Evolutionary conservation across 2,888 invertebrate genomes (phyloP).

Genomic region (Hipparchia sbordonii): DNA sequence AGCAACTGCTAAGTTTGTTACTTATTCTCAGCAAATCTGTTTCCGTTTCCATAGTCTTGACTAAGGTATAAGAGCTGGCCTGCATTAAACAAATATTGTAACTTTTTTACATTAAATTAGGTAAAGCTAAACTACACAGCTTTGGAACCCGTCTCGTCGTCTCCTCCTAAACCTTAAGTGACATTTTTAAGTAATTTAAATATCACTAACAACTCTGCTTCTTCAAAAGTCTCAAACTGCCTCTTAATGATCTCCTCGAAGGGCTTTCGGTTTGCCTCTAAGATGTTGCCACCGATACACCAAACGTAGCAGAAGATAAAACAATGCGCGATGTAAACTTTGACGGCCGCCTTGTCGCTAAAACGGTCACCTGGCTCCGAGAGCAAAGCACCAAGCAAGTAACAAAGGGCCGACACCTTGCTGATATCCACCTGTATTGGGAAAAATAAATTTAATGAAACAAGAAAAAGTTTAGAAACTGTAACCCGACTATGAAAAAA

Average conservation of each 20-base stretch:
- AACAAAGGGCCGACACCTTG: slow-evolving; percentile 90
- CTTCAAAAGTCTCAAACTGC: slow-evolving; percentile 87
- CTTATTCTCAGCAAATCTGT: too few species aligned
- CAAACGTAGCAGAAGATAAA: slow-evolving; percentile 93
- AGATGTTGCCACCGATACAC: slow-evolving; percentile 93
- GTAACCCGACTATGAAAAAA: too few species aligned
- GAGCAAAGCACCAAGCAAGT: slow-evolving; percentile 87
- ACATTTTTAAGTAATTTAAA: neutral
- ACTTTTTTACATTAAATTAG: too few species aligned
- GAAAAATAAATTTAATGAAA: too few species aligned
- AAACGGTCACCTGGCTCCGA: slow-evolving; percentile 84
- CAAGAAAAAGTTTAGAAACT: too few species aligned
- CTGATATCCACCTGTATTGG: slow-evolving; percentile 88
- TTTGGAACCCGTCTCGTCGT: too few species aligned
- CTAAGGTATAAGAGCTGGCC: neutral
- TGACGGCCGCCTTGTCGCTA: slow-evolving; percentile 84
- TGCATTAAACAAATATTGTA: too few species aligned
- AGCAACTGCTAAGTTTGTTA: too few species aligned
- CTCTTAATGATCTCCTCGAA: slow-evolving; percentile 88
- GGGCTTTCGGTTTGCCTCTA: slow-evolving; percentile 85
- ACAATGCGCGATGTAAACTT: slow-evolving; percentile 87
- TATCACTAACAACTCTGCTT: slow-evolving; percentile 79
- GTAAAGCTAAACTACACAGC: too few species aligned
- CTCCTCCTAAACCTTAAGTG: too few species aligned
- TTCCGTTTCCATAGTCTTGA: too few species aligned